Evolutionary conservation across 2,888 invertebrate species (phyloP).

Genomic region (Drosophila merina): DNA sequence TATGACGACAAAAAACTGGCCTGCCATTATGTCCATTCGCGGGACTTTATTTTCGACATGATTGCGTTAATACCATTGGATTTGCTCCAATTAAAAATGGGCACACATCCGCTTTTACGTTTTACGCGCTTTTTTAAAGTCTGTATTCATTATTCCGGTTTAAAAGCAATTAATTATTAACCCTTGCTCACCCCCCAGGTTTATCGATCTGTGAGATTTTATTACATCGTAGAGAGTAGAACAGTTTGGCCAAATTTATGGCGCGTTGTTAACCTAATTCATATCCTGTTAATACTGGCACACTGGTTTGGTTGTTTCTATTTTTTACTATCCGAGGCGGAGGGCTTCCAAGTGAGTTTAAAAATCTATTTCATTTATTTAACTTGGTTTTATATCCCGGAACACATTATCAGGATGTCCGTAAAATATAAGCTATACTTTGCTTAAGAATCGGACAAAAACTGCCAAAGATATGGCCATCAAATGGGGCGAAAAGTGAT

Average conservation of each 20-base stretch:
- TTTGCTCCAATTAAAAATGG: conserved; percentile 92
- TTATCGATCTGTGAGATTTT: conserved; percentile 95
- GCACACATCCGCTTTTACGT: conserved; percentile 93
- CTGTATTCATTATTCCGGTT: conserved; percentile 43
- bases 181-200: conserved; percentile 85
- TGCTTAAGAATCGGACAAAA: too few species aligned
- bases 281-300: conserved; percentile 96
- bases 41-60: conserved; percentile 93
- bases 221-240: conserved; percentile 97
- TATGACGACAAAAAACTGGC: conserved; percentile 96
- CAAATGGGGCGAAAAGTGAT: too few species aligned
- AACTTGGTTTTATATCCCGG: too few species aligned
- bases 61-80: conserved; percentile 93
- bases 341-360: conserved; percentile 89
- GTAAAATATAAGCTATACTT: too few species aligned
- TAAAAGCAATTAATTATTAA: background rate
- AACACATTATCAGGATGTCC: too few species aligned
- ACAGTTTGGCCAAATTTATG: conserved; percentile 98
- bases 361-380: background rate
- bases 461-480: too few species aligned
- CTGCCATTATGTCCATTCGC: conserved; percentile 93
- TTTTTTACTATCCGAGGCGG: conserved; percentile 95
- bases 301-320: conserved; percentile 99
- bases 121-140: conserved; percentile 95
- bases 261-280: conserved; percentile 97